Conservation (phyloP, 2,888 invertebrate species). For the Nymphalis c-album region DNA sequence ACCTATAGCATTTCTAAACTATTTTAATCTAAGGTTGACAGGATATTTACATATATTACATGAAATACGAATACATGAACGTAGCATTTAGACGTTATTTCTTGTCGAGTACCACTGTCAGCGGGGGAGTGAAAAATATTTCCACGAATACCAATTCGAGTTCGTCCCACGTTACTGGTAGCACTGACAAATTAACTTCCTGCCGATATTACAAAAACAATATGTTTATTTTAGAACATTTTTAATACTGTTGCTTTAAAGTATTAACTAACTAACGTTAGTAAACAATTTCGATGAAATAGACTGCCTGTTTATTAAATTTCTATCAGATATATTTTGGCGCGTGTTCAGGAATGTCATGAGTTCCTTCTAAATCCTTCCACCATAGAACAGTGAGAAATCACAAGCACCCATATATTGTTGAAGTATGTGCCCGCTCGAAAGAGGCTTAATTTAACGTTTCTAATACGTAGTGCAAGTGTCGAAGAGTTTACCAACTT, state of each 20-base stretch:
- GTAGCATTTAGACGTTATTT: constrained; percentile 13
- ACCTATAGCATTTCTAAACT: not conserved
- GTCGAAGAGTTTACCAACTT: no score
- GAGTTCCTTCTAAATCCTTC: no score
- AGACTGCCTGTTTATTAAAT: no score
- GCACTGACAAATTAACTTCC: constrained; percentile 28
- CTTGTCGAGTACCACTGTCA: constrained; percentile 18
- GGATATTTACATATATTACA: not conserved
- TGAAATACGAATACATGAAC: not conserved
- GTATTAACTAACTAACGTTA: no score
- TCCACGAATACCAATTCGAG: constrained; percentile 13
- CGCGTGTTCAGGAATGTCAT: no score
- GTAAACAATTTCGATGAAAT: no score
- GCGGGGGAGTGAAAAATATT: constrained; percentile 19
- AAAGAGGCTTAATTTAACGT: no score
- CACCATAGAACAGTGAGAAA: no score
- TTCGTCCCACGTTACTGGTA: constrained; percentile 21
- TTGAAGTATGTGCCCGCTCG: no score
- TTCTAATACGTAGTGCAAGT: no score
- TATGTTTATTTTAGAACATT: not conserved
- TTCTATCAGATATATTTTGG: no score
- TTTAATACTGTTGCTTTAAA: not conserved
- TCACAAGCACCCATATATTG: no score
- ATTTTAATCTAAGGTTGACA: not conserved
- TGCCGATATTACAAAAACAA: not conserved